Conservation (phyloP, 2,113 vertebrate species). For the Galeopterus variegatus region DNA sequence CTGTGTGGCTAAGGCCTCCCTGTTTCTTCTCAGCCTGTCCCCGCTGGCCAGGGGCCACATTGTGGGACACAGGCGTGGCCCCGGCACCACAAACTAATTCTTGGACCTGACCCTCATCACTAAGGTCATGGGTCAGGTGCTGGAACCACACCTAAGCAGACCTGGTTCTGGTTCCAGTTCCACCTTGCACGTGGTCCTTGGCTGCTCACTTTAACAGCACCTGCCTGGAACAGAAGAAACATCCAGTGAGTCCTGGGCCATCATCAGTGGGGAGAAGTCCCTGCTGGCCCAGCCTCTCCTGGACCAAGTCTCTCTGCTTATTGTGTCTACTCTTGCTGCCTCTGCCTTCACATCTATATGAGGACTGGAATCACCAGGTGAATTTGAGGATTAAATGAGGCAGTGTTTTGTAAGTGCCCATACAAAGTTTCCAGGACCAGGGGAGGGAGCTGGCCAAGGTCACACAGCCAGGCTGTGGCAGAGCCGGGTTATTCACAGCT, state of each 20-base stretch:
- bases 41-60: not conserved
- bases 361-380: not conserved
- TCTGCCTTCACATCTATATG: not conserved
- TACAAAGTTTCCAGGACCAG: not conserved
- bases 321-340: not conserved
- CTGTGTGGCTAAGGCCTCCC: not conserved
- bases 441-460: not conserved
- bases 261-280: not conserved
- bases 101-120: fast-evolving
- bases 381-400: not conserved
- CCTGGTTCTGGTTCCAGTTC: not conserved
- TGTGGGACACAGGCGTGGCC: not conserved
- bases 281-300: not conserved
- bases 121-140: not conserved
- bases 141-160: not conserved
- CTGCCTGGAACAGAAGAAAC: not conserved
- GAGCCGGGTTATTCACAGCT: not conserved
- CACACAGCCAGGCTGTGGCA: not conserved
- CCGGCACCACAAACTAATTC: not conserved
- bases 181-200: not conserved
- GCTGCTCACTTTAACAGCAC: not conserved
- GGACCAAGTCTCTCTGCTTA: not conserved
- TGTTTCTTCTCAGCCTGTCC: not conserved
- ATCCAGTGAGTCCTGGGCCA: not conserved
- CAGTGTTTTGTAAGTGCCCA: not conserved